Evolutionary conservation across 2,797 vertebrate genomes (phyloP).

Genomic region (Miopithecus talapoin): DNA sequence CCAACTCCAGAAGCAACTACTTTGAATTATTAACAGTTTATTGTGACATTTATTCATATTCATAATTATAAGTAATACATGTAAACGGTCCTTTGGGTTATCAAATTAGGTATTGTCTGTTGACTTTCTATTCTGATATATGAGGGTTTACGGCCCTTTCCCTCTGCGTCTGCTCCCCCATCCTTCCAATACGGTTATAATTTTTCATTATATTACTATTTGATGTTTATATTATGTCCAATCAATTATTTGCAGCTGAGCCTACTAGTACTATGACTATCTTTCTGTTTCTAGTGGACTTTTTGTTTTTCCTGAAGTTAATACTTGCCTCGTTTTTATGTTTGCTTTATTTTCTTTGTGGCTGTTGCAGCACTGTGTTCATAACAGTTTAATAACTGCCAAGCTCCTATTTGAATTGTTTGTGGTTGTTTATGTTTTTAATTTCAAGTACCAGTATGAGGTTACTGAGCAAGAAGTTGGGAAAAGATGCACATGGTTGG

Average conservation of each 20-base stretch:
- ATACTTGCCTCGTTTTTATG: neutral
- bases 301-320: slow-evolving; percentile 2
- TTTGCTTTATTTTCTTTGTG: slow-evolving; percentile 12
- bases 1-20: neutral
- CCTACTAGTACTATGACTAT: neutral
- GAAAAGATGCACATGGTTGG: neutral
- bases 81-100: neutral
- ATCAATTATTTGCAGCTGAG: neutral
- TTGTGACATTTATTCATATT: neutral
- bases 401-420: neutral
- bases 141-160: neutral
- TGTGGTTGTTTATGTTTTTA: neutral
- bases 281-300: neutral
- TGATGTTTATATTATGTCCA: neutral
- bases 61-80: neutral
- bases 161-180: neutral
- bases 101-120: neutral
- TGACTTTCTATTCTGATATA: neutral
- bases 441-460: neutral
- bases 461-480: neutral
- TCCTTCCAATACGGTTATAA: neutral
- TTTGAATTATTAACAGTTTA: neutral
- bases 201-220: neutral
- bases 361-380: neutral
- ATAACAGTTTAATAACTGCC: neutral